Percentiles rank a stretch among this genome's conserved stretches.
Evolutionary conservation across 2,113 vertebrate species (phyloP).

Genomic region (Myxocyprinus asiaticus): DNA sequence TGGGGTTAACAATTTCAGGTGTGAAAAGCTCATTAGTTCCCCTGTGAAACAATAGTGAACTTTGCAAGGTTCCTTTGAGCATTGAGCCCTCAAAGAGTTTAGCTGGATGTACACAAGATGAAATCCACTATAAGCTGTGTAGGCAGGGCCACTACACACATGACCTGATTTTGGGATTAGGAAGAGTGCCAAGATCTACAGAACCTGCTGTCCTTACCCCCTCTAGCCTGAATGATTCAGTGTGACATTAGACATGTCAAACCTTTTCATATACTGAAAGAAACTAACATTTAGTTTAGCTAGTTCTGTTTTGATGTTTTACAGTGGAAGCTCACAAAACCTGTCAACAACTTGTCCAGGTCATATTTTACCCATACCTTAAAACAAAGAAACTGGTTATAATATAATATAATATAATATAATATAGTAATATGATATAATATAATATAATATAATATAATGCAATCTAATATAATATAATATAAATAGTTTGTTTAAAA

Average conservation of each 20-base stretch:
- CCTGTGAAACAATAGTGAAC: not conserved
- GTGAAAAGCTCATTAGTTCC: not conserved
- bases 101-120: not conserved
- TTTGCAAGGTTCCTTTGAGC: not conserved
- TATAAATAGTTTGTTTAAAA: no score
- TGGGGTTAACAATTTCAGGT: no score
- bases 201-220: no score
- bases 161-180: not conserved
- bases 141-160: not conserved
- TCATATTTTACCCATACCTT: not conserved
- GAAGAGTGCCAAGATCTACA: not conserved
- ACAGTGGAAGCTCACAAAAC: no score
- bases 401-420: no score
- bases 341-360: no score
- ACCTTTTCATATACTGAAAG: no score
- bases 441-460: no score
- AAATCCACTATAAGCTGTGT: conserved; percentile 9
- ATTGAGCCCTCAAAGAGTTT: no score
- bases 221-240: not conserved
- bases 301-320: not conserved
- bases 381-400: not conserved
- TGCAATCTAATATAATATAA: no score
- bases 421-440: no score
- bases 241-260: no score
- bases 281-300: not conserved